phyloP scores from a whole-genome alignment of 1,140 invertebrate genomes.

The Drosophila hydei region DNA sequence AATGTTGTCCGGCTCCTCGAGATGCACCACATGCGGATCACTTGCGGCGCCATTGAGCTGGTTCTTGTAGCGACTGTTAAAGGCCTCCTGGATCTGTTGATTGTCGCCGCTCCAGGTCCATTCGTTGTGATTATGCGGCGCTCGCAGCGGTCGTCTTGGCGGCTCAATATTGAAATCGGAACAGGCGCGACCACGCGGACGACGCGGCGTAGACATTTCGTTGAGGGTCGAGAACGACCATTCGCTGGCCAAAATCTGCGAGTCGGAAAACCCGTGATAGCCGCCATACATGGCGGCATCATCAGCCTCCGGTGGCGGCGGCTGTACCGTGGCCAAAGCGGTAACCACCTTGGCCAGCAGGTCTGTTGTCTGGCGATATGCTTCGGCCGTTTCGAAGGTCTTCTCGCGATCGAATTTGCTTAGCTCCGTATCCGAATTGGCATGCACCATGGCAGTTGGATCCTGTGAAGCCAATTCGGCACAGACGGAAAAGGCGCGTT shows the following conservation, averaged over 20 bases:
- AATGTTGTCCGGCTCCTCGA: constrained; percentile 55
- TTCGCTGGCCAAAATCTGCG: constrained; percentile 89
- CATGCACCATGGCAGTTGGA: constrained; percentile 47
- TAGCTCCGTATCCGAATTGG: constrained; percentile 90
- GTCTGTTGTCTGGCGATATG: constrained; percentile 89
- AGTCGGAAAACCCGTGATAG: constrained; percentile 88
- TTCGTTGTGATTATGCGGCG: constrained; percentile 68
- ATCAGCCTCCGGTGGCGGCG: constrained; percentile 84
- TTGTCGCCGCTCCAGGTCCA: constrained; percentile 84
- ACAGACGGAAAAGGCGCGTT: constrained; percentile 87
- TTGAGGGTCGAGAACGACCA: constrained; percentile 84
- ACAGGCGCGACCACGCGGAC: constrained; percentile 85
- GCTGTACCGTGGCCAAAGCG: constrained; percentile 87
- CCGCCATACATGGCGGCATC: constrained; percentile 79
- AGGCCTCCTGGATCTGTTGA: constrained; percentile 79
- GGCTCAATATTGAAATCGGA: constrained; percentile 76
- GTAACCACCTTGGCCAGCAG: constrained; percentile 90
- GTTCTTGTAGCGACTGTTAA: constrained; percentile 68
- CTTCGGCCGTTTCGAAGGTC: constrained; percentile 87
- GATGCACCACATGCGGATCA: constrained; percentile 53
- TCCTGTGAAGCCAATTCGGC: constrained; percentile 68
- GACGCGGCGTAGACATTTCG: constrained; percentile 84
- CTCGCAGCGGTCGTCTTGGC: constrained; percentile 48
- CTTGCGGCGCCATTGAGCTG: constrained; percentile 37
- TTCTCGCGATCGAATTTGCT: constrained; percentile 90